Percentiles rank a stretch among this genome's conserved stretches.
phyloP scores from a whole-genome alignment of 2,797 vertebrate genomes.

The Calcarius lapponicus region DNA sequence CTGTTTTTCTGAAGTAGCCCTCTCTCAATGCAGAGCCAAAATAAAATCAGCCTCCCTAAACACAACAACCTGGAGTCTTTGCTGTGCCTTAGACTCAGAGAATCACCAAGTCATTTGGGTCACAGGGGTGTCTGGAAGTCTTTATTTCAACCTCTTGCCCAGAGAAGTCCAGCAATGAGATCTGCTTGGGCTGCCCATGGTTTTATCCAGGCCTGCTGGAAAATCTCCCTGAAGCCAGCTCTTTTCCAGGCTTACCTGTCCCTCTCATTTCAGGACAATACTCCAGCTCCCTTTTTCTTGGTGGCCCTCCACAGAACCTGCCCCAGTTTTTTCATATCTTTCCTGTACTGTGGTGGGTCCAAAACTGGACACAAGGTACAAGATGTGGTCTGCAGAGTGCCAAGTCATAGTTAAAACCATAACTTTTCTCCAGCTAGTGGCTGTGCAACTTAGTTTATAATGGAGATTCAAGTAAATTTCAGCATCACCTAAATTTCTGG shows the following conservation, averaged over 20 bases:
- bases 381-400: background rate
- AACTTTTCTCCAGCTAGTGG: background rate
- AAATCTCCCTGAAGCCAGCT: background rate
- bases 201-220: background rate
- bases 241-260: background rate
- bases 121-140: background rate
- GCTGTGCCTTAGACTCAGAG: background rate
- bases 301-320: background rate
- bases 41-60: background rate
- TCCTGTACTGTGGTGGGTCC: background rate
- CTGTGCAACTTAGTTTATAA: background rate
- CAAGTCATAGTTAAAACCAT: background rate
- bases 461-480: background rate
- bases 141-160: background rate
- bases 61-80: background rate
- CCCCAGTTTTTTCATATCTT: background rate
- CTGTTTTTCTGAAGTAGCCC: background rate
- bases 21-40: background rate
- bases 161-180: background rate
- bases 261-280: background rate
- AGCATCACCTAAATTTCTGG: background rate
- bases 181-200: background rate
- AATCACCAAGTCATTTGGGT: background rate
- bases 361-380: background rate
- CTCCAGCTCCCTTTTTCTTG: background rate